Base-by-base conservation (phyloP, 92 coral and sea anemone species). In the Porites evermanni region DNA sequence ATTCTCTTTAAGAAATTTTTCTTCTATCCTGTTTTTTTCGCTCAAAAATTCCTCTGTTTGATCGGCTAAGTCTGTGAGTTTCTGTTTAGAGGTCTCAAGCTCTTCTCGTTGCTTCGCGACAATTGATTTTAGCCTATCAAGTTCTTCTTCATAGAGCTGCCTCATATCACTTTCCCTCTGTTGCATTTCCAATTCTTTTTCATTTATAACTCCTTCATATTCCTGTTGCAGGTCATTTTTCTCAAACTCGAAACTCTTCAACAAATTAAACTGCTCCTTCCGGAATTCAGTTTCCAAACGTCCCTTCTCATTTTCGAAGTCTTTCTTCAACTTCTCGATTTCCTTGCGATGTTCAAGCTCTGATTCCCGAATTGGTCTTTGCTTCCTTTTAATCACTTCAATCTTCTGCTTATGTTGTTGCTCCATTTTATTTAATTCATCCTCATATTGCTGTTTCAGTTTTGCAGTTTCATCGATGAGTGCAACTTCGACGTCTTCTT, bases 241-340 rank as follows among this genome's bases (percentile, higher is more conserved):
- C 74, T 97, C 99, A 84, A 95, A 93, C 80, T 94, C 96, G 58
- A 97, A 95, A 75, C 97, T 91, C 77, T 92, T 91, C 7, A 97
- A 79, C 20, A 93, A 93, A 64, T 90, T 89, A 5, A 97, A 81
- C 53, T 95, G 96, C 79, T 97, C 97, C 47, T 79, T 83, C 53
- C 99, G 87, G 47, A 93, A 94, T 86, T 87, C 74, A 12, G 90
- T 94, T 70, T 97, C 99, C 67, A 95, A 53, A 38, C 84, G 72
- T 82, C 92, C 99, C 44, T 88, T 91, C 70, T 94, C 96, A 18
- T 23, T 60, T 53, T 82, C 91, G 72, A 89, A 96, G 7, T 91
- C 83, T 23, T 83, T 81, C 51, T 79, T 91, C 47, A 84, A 86
- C 29, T 77, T 91, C 8, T 93, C 91, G 26, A 88, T 74, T 59